Conservation (phyloP, 2,113 vertebrate genomes). For the Pyrgilauda ruficollis region DNA sequence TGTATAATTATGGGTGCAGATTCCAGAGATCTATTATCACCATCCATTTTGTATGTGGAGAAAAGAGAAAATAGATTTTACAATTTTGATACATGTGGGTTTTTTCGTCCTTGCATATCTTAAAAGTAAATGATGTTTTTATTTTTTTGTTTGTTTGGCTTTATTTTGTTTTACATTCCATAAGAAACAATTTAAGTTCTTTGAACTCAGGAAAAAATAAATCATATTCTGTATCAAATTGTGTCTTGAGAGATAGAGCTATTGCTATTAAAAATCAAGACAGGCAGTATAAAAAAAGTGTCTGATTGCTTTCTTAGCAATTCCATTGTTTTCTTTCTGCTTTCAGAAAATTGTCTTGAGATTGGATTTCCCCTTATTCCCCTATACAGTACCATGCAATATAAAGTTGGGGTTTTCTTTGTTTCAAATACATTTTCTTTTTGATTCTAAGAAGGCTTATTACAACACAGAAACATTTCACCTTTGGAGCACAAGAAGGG, state of each 20-base stretch:
- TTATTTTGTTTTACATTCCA: not conserved
- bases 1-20: not conserved
- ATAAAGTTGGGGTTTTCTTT: not conserved
- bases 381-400: slow-evolving; percentile 17
- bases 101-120: not conserved
- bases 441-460: slow-evolving; percentile 25
- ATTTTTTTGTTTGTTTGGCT: not conserved
- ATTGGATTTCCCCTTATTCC: slow-evolving; percentile 52
- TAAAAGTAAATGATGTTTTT: not conserved
- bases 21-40: not conserved
- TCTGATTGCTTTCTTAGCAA: slow-evolving; percentile 62
- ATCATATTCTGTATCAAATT: slow-evolving; percentile 47
- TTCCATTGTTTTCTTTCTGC: slow-evolving; percentile 58
- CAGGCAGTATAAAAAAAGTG: slow-evolving; percentile 33
- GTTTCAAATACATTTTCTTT: slow-evolving; percentile 45
- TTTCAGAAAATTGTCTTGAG: slow-evolving; percentile 65
- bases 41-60: not conserved
- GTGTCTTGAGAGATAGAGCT: slow-evolving; percentile 45
- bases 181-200: not conserved
- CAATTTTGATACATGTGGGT: not conserved
- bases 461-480: not conserved
- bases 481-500: not conserved
- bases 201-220: slow-evolving; percentile 18
- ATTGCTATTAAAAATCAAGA: slow-evolving; percentile 69
- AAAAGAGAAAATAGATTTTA: not conserved